phyloP scores from a whole-genome alignment of 2,113 vertebrate genomes.

The Lanius collurio region DNA sequence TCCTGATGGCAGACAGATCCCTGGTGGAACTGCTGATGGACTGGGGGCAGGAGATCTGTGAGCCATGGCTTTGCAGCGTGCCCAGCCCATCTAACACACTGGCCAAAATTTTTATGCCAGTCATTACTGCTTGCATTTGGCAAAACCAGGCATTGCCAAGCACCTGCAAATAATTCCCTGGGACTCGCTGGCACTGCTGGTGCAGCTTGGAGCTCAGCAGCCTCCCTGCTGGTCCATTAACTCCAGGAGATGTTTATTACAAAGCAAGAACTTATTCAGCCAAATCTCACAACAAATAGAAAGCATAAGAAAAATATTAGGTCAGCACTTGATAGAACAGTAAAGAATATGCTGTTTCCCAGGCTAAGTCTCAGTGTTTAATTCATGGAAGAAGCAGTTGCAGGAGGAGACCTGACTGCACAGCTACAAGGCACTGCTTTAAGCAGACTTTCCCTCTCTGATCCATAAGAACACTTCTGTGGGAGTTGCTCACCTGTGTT shows the following conservation, averaged over 20 bases:
- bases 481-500: neutral
- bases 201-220: constrained; percentile 6
- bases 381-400: neutral
- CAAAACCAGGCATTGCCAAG: neutral
- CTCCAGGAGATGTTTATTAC: neutral
- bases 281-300: neutral
- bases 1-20: neutral
- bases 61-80: neutral
- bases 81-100: neutral
- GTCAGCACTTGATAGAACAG: neutral
- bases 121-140: neutral
- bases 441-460: neutral
- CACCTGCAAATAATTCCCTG: constrained; percentile 51
- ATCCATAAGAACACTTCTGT: neutral
- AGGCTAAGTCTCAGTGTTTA: neutral
- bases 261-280: neutral
- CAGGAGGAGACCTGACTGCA: neutral
- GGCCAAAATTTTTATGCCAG: neutral
- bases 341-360: neutral
- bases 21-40: neutral
- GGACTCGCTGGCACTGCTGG: neutral
- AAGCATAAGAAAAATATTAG: constrained; percentile 5
- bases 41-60: neutral
- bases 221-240: constrained; percentile 38
- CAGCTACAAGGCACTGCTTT: neutral